A percentile compares a stretch with the other conserved stretches of the same genome.
phyloP scores from a whole-genome alignment of 2,113 vertebrate species.

The Australoheros scitulus region DNA sequence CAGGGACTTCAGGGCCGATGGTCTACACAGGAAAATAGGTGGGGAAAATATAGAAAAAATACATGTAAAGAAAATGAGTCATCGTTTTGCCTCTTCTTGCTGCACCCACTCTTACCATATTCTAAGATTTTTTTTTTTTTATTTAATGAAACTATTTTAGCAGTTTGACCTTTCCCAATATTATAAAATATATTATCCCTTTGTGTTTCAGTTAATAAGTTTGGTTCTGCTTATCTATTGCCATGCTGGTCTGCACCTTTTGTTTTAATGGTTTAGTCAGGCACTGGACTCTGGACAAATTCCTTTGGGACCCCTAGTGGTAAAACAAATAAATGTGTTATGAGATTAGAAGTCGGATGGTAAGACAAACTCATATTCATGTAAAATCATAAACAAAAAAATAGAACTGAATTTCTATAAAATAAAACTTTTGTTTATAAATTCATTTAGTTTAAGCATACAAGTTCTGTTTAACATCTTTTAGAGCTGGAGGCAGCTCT shows the following conservation, averaged over 20 bases:
- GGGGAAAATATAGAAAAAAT: background rate
- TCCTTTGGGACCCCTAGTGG: constrained; percentile 12
- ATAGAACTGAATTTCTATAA: background rate
- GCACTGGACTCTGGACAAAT: too few relatives aligned
- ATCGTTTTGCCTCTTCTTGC: background rate
- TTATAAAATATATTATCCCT: background rate
- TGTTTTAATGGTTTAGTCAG: background rate
- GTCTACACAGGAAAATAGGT: constrained; percentile 83
- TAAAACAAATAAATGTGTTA: background rate
- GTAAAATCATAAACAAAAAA: background rate
- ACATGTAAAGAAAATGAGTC: background rate
- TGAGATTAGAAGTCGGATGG: background rate
- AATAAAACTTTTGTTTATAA: background rate
- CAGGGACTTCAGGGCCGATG: constrained; percentile 81
- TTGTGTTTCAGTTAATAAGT: background rate
- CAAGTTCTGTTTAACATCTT: constrained; percentile 27
- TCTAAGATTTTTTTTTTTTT: background rate
- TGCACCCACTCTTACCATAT: background rate
- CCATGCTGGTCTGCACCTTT: background rate
- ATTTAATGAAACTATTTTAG: background rate
- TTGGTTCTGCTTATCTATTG: background rate
- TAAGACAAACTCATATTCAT: background rate
- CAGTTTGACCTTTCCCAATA: too few relatives aligned
- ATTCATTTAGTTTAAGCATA: background rate
- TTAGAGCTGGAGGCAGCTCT: constrained; percentile 80